These are phyloP conservation scores for Protodeltote pygarga DNA, from an alignment of 2,888 invertebrate genomes.

Conservation along the genomic window DNA sequence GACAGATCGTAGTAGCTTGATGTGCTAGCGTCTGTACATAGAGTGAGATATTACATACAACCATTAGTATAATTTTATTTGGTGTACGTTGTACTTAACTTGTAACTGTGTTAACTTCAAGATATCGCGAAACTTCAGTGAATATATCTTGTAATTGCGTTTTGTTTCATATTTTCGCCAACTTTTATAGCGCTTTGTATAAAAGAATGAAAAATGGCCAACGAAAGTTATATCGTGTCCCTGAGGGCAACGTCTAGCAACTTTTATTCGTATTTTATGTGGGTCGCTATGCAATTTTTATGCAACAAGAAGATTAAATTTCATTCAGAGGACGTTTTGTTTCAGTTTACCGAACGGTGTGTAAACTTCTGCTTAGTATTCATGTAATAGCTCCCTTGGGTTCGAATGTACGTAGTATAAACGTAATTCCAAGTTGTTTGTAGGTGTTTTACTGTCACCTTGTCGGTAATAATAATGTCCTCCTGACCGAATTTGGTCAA, in stretches of 20 bases:
- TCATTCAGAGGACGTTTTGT: conserved; percentile 31
- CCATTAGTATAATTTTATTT: not conserved
- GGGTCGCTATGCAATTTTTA: conserved; percentile 47
- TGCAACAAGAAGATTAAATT: conserved; percentile 53
- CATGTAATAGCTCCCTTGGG: conserved; percentile 1
- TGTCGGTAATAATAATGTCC: conserved; percentile 7
- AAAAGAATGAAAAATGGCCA: conserved; percentile 45
- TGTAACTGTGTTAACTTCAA: not conserved
- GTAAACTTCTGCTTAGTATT: conserved; percentile 17
- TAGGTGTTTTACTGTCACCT: not conserved
- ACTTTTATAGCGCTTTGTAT: conserved; percentile 33
- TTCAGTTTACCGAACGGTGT: conserved; percentile 2
- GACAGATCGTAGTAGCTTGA: no score
- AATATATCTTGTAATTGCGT: conserved; percentile 31
- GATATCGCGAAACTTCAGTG: not conserved
- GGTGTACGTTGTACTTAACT: not conserved
- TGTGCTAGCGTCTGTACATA: no score
- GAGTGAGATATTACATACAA: no score
- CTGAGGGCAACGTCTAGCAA: conserved; percentile 26
- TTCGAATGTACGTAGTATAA: not conserved
- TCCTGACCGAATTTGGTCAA: no score
- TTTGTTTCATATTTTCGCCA: conserved; percentile 37
- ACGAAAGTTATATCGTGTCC: conserved; percentile 40
- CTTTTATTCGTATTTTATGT: conserved; percentile 50
- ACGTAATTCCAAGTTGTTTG: not conserved